Evolutionary conservation across 2,113 vertebrate genomes (phyloP), one percentile per base, ranked within the genome.

Genomic region (Coryphaenoides rupestris): DNA sequence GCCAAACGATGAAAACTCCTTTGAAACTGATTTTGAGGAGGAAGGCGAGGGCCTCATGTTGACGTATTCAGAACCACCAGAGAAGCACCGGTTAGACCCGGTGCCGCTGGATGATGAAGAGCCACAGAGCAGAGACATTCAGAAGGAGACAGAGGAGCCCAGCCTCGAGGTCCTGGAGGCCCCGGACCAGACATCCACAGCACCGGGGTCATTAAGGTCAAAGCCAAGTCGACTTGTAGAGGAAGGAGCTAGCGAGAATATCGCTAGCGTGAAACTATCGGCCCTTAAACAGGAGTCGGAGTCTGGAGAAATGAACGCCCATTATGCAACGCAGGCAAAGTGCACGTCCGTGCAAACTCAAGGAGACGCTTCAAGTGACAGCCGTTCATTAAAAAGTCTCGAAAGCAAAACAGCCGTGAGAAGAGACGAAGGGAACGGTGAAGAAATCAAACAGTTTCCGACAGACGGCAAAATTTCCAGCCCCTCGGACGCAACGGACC

Each of bases 161-260:
- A 23, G 33, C n/a, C 21, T 21, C 14, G 13, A 57, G 55, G 40
- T 40, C 9, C 13, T 40, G n/a, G n/a, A n/a, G 33, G 13, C 60
- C 10, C 21, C 1, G 14, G 16, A 3, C 6, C 9, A 50, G 45
- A 26, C 62, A 63, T 28, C 21, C 26, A 9, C 6, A 55, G 55
- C 40, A 56, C 13, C 63, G 60, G 23, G 24, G 58, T 21, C 9
- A 45, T 69, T 66, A 2, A 55, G 26, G 17, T 64, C n/a, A n/a
- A n/a, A n/a, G n/a, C n/a, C 58, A 1, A 62, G 76, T 62, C 55
- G 47, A 58, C n/a, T n/a, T n/a, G 60, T 14, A 16, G 63, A 53
- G 21, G 62, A 62, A 21, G 72, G 19, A 28, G 49, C 50, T 40
- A 21, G 52, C 2, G 67, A 33, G 21, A 70, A 47, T 6, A 49